phyloP scores from a whole-genome alignment of 2,888 invertebrate genomes.

The Sclerodermus sp. region DNA sequence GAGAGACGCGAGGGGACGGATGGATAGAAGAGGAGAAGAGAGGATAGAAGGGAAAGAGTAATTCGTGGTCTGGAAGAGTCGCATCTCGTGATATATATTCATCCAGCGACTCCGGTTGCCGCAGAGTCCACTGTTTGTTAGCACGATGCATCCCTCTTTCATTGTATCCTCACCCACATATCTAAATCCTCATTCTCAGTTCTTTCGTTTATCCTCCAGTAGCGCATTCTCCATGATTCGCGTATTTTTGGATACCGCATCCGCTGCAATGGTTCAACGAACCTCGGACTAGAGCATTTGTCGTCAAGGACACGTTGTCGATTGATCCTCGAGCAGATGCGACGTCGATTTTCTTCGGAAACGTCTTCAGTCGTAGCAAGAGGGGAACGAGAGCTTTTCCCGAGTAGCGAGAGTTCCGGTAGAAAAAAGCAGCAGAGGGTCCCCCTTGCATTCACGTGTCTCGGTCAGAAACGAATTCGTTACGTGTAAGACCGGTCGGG shows the following conservation, averaged over 20 bases:
- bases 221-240: conserved; percentile 16
- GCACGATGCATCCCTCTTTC: conserved; percentile 16
- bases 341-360: too few species aligned
- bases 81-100: conserved; percentile 24
- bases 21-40: too few species aligned
- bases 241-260: conserved; percentile 31
- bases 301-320: too few species aligned
- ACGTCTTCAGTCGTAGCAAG: too few species aligned
- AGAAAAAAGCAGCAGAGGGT: too few species aligned
- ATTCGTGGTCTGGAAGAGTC: conserved; percentile 26
- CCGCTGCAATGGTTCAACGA: conserved; percentile 32
- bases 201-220: neutral
- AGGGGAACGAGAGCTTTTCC: too few species aligned
- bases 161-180: conserved; percentile 17
- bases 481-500: too few species aligned
- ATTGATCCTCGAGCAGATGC: too few species aligned
- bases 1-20: conserved; percentile 17
- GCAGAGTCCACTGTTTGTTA: conserved; percentile 31
- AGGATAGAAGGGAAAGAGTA: conserved; percentile 11
- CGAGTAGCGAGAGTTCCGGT: too few species aligned
- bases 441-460: too few species aligned
- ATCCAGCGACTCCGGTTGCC: conserved; percentile 17
- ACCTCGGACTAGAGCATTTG: conserved; percentile 7
- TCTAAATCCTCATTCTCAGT: too few species aligned
- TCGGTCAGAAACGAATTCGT: too few species aligned